Conservation (phyloP, 2,113 vertebrate genomes). For the Thalassoma bifasciatum region DNA sequence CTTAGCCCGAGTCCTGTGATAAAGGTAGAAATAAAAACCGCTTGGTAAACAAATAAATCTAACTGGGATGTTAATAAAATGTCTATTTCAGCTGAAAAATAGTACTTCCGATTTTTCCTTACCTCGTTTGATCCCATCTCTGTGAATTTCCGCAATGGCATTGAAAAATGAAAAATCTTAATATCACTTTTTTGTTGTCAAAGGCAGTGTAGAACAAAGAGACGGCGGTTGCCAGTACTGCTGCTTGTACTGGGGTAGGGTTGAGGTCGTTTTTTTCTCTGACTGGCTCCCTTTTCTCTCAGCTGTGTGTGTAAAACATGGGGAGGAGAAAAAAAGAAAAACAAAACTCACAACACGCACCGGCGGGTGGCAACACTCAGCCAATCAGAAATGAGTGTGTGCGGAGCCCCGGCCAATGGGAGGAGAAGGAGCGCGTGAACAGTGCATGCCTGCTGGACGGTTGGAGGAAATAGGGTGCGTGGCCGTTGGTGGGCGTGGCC, state of each 20-base stretch:
- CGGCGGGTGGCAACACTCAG: slow-evolving; percentile 77
- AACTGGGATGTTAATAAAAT: slow-evolving; percentile 5
- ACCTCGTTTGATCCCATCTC: slow-evolving; percentile 79
- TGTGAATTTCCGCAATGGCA: slow-evolving; percentile 72
- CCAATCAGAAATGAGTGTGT: slow-evolving; percentile 84
- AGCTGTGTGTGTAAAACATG: slow-evolving; percentile 85
- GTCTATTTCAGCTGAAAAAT: slow-evolving; percentile 1
- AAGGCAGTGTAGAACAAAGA: slow-evolving; percentile 79
- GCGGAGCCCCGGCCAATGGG: slow-evolving; percentile 80
- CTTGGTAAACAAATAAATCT: slow-evolving; percentile 43
- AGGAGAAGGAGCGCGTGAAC: slow-evolving; percentile 86
- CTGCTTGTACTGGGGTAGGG: slow-evolving; percentile 60
- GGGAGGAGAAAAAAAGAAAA: slow-evolving; percentile 75
- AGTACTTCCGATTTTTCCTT: slow-evolving; percentile 52
- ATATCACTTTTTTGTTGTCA: slow-evolving; percentile 58
- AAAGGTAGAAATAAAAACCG: neutral
- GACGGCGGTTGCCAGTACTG: slow-evolving; percentile 64
- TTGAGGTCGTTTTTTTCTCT: slow-evolving; percentile 69
- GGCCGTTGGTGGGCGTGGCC: slow-evolving; percentile 81
- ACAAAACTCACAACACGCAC: slow-evolving; percentile 81
- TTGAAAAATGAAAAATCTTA: slow-evolving; percentile 38
- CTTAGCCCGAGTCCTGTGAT: neutral
- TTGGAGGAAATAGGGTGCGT: slow-evolving; percentile 84
- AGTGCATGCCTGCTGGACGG: slow-evolving; percentile 85
- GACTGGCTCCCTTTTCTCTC: slow-evolving; percentile 79